These are phyloP conservation scores for Noctua janthe DNA, from an alignment of 2,888 invertebrate genomes.

Conservation along the genomic window DNA sequence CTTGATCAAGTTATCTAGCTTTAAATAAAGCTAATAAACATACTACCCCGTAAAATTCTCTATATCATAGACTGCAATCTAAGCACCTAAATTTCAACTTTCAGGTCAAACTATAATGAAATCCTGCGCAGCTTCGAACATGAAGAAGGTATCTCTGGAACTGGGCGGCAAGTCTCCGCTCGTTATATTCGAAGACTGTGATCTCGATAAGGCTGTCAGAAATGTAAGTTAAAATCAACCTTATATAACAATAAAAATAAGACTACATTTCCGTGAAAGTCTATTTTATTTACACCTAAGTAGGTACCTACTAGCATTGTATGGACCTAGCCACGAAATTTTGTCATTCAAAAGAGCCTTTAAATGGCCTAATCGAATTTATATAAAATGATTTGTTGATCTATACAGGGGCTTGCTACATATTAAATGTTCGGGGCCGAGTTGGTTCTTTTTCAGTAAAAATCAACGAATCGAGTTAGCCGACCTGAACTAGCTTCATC, in stretches of 20 bases:
- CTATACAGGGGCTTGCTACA: too few species aligned
- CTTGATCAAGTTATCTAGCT: too few species aligned
- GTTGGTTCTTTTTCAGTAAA: too few species aligned
- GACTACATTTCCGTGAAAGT: background rate
- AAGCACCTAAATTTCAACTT: background rate
- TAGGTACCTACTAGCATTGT: background rate
- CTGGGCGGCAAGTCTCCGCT: conserved; percentile 99
- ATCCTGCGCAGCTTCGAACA: conserved; percentile 96
- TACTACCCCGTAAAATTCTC: background rate
- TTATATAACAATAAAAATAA: background rate
- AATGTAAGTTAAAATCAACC: conserved; percentile 90
- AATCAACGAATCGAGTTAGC: too few species aligned
- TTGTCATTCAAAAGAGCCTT: too few species aligned
- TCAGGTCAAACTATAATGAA: conserved; percentile 96
- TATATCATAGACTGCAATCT: background rate
- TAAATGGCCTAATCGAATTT: too few species aligned
- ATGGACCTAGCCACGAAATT: background rate
- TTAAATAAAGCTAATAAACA: too few species aligned
- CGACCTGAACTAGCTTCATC: too few species aligned
- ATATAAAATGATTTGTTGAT: too few species aligned
- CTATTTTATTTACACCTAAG: background rate
- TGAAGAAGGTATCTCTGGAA: conserved; percentile 98
- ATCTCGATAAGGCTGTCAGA: conserved; percentile 97
- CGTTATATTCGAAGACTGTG: conserved; percentile 98
- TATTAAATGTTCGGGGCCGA: too few species aligned